Conservation (phyloP, 2,888 invertebrate genomes). For the Odontothrips loti region DNA sequence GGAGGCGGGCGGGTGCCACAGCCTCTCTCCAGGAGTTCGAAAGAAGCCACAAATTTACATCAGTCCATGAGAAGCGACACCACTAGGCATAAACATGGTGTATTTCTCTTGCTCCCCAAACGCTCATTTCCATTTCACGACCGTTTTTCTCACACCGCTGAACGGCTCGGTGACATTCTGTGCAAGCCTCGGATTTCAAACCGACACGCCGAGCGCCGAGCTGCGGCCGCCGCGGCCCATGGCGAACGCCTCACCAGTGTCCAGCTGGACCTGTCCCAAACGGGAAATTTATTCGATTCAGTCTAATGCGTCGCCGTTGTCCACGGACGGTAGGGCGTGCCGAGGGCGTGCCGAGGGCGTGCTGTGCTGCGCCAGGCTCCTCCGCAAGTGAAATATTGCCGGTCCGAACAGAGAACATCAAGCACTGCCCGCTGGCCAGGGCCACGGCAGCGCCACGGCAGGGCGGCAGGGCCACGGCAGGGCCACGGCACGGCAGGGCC, state of each 20-base stretch:
- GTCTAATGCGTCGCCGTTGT: not conserved
- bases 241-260: no score
- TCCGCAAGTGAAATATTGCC: not conserved
- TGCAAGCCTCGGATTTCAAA: not conserved
- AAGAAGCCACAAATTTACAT: no score
- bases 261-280: not conserved
- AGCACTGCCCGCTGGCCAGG: no score
- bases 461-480: no score
- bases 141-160: not conserved
- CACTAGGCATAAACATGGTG: no score
- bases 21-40: no score
- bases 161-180: not conserved
- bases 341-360: not conserved
- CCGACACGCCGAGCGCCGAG: not conserved
- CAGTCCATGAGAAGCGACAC: no score
- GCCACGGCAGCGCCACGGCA: no score
- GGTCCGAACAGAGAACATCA: not conserved
- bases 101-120: not conserved
- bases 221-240: not conserved
- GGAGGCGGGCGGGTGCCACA: no score
- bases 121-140: not conserved
- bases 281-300: constrained; percentile 1
- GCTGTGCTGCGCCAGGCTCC: no score
- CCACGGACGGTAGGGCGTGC: not conserved
- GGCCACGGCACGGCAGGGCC: no score